Evolutionary conservation across 2,113 vertebrate genomes (phyloP).

Genomic region (Podarcis muralis): DNA sequence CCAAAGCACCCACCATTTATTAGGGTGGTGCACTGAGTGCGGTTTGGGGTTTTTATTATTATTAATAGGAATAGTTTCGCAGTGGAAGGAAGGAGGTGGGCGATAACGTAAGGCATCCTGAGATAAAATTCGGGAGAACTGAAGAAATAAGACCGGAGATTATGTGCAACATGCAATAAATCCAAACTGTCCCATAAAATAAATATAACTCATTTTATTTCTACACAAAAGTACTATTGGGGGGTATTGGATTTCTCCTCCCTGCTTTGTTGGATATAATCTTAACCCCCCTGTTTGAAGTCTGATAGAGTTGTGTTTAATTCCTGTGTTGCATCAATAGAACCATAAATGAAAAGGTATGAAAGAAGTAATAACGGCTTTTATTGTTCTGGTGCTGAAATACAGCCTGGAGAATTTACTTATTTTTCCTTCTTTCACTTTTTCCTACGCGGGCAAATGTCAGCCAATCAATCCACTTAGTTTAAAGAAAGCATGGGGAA

Average conservation of each 20-base stretch:
- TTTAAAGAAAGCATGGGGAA: background rate
- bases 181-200: constrained; percentile 75
- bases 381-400: constrained; percentile 44
- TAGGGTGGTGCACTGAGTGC: constrained; percentile 33
- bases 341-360: constrained; percentile 55
- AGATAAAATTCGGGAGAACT: constrained; percentile 64
- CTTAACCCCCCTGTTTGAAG: constrained; percentile 58
- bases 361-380: constrained; percentile 57
- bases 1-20: constrained; percentile 56
- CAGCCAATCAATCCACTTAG: constrained; percentile 1
- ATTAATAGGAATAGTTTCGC: constrained; percentile 23
- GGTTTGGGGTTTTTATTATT: background rate
- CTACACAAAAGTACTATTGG: constrained; percentile 31
- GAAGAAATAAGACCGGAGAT: constrained; percentile 74
- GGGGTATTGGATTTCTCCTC: constrained; percentile 64
- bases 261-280: constrained; percentile 50
- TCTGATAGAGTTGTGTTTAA: constrained; percentile 56
- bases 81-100: background rate
- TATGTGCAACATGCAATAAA: constrained; percentile 74
- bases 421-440: constrained; percentile 3
- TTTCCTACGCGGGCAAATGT: background rate
- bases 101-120: constrained; percentile 71
- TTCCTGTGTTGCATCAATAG: constrained; percentile 53
- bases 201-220: constrained; percentile 70
- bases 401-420: constrained; percentile 19